Evolutionary conservation across 2,888 invertebrate genomes (phyloP), one percentile per base, ranked within the genome.

Genomic region (Hemithea aestivaria): DNA sequence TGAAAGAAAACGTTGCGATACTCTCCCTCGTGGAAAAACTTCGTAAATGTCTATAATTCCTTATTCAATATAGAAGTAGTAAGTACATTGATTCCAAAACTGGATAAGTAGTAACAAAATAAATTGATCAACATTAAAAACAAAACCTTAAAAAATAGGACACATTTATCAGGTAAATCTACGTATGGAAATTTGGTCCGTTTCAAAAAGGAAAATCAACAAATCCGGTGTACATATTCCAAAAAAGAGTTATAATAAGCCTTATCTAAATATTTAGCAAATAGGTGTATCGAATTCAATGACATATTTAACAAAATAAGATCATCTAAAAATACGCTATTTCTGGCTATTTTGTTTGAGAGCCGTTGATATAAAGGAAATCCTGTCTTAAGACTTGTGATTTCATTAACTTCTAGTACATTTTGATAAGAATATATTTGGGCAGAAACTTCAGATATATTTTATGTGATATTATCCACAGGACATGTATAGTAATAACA

Each of bases 321-420:
- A 68, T 84, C 68, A 66, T 85, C 84, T 85, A 85, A 85, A 85
- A 85, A 84, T 84, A 84, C 73, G 69, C 72, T 78, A 80, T 70
- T 22, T 28, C 33, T 33, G 41, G 41, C 36, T 41, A 36, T 29
- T 32, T 58, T 56, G 47, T 56, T 52, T 64, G 57, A 57, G 66
- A 51, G 40, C 36, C 65, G 62, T 61, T 66, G 63, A 62, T 57
- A 62, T 58, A 56, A 65, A 63, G 58, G 56, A 62, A 73, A 66
- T 59, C 54, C 61, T 65, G 67, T 62, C 61, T 36, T 49, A 66
- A 54, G 66, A 75, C 67, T 66, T 62, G 70, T 72, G 69, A 64
- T 66, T 66, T 64, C 57, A 56, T 66, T 16, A 16, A 65, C 48
- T 48, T 45, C 42, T 27, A 37, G 48, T 48, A 53, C 30, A 47